phyloP scores from a whole-genome alignment of 2,113 vertebrate genomes.

The Anhinga rufa region DNA sequence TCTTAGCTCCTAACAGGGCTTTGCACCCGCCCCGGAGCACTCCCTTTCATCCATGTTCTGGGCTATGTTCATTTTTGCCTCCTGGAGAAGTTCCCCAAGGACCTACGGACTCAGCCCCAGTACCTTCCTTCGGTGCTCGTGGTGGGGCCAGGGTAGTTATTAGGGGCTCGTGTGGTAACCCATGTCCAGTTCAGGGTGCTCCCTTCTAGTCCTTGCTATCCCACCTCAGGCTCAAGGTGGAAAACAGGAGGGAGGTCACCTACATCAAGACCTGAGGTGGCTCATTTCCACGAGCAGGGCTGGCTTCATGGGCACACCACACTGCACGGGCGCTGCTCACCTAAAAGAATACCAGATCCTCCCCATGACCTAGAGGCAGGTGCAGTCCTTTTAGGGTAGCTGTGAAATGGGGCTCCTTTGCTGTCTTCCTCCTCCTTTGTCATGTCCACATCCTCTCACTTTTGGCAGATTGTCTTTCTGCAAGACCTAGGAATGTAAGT shows the following conservation, averaged over 20 bases:
- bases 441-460: background rate
- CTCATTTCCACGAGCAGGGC: background rate
- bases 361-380: background rate
- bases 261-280: background rate
- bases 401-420: background rate
- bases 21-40: background rate
- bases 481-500: background rate
- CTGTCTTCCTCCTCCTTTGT: background rate
- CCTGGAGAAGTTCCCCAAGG: background rate
- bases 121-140: fast-evolving
- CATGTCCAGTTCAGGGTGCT: background rate
- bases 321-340: background rate
- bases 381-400: background rate
- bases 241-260: background rate
- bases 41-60: background rate
- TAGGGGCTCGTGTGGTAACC: background rate
- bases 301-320: background rate
- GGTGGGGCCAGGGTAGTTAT: background rate
- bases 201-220: background rate
- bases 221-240: background rate
- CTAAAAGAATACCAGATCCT: background rate
- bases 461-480: background rate
- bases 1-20: background rate
- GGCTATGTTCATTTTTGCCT: background rate
- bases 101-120: fast-evolving